These are phyloP conservation scores for Mactra quadrangularis DNA, from an alignment of 1,140 invertebrate genomes.

Conservation along the genomic window DNA sequence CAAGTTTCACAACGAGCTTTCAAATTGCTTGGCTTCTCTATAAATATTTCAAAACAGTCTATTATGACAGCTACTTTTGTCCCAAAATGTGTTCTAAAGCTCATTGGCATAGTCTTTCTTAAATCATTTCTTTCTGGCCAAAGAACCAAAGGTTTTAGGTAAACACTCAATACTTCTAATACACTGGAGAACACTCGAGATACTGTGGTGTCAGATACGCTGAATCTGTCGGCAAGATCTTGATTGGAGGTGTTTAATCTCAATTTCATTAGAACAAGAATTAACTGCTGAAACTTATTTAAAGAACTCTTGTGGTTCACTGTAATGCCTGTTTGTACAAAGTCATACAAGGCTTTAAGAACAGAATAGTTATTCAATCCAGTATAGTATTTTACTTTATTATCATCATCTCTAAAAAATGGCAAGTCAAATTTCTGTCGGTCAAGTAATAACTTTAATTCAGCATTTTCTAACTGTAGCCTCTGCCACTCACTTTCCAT, in stretches of 20 bases:
- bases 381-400: constrained; percentile 20
- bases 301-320: constrained; percentile 12
- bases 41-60: constrained; percentile 46
- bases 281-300: constrained; percentile 15
- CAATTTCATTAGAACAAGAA: constrained; percentile 39
- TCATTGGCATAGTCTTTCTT: constrained; percentile 31
- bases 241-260: constrained; percentile 9
- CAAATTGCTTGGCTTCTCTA: constrained; percentile 10
- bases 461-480: constrained; percentile 13
- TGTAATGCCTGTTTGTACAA: constrained; percentile 29
- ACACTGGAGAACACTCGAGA: background rate
- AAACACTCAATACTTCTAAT: background rate
- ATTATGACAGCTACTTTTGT: constrained; percentile 29
- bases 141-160: constrained; percentile 7
- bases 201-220: constrained; percentile 2
- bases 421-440: background rate
- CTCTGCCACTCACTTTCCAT: constrained; percentile 27
- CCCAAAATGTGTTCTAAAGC: constrained; percentile 4
- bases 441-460: background rate
- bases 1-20: constrained; percentile 20
- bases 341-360: constrained; percentile 8
- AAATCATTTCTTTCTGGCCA: constrained; percentile 20
- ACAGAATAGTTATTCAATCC: constrained; percentile 5
- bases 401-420: constrained; percentile 7
- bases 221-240: constrained; percentile 13